Evolutionary conservation across 2,113 vertebrate genomes (phyloP), one percentile per base, ranked within the genome.

Genomic region (Sphaerodactylus townsendi): DNA sequence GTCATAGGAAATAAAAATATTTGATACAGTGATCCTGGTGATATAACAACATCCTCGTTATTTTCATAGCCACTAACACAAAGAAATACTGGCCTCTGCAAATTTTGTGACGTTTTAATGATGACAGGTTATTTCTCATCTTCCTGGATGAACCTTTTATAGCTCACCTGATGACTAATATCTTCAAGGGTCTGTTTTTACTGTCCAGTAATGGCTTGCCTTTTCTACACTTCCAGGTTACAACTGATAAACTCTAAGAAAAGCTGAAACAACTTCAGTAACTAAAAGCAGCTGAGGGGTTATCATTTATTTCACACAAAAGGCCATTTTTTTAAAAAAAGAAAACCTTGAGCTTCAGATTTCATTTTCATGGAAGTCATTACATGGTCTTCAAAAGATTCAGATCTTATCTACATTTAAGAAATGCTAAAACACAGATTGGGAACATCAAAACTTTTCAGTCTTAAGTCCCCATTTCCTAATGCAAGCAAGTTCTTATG

Each of bases 1-100:
- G 73, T 83, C 90, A 94, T 87, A 85, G 5, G 79, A 94, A 95
- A 93, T 91, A 91, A 95, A 76, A 95, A 89, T 64, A 90, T 91
- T 91, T 91, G 90, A 94, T 92, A 80, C 85, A 76, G 82, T 70
- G 71, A 82, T 94, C 56, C 46, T 46, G 79, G 86, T 79, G 83
- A 89, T 91, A 50, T 91, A 93, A 93, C 82, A 80, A 48, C 81
- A 90, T 91, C 93, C 94, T 95, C 48, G 0, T 95, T 95, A 92
- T 85, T 81, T 93, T 92, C 85, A 91, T 89, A 88, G 81, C 79
- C 81, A 81, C 81, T 93, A 93, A 93, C 80, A 85, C 33, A 89
- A 86, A 95, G 90, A 95, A 94, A 94, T 94, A 93, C 28, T 79
- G 39, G 35, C 35, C 76, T 89, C 74, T 92, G 85, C 83, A 90